A percentile compares a stretch with the other conserved stretches of the same genome.
phyloP scores from a whole-genome alignment of 2,113 vertebrate genomes.

The Silurus asotus region DNA sequence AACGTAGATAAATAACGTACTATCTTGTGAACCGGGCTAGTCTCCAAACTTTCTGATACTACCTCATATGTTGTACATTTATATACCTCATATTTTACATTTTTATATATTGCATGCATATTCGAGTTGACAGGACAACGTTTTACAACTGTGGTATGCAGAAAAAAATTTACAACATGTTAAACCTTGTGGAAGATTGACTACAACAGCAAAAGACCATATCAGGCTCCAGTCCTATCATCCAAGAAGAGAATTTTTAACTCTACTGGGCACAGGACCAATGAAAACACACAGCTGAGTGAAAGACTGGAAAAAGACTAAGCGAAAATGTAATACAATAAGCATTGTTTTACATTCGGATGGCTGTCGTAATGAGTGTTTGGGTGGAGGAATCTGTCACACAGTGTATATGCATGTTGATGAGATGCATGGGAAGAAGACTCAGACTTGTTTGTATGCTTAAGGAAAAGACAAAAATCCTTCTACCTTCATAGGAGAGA shows the following conservation, averaged over 20 bases:
- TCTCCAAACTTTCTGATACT: no score
- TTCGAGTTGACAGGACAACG: not conserved
- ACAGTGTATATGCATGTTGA: conserved; percentile 14
- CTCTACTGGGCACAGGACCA: not conserved
- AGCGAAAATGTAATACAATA: not conserved
- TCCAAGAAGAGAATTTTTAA: not conserved
- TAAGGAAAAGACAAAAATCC: not conserved
- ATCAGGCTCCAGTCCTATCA: not conserved
- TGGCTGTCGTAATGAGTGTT: not conserved
- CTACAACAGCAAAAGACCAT: not conserved
- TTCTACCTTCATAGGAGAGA: conserved; percentile 85
- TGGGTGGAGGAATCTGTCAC: conserved; percentile 31
- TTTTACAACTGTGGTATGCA: not conserved
- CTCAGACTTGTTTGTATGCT: conserved; percentile 18
- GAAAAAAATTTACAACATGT: not conserved
- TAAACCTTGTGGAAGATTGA: not conserved
- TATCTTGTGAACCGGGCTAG: no score
- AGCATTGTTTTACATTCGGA: conserved; percentile 1
- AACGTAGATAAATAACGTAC: no score
- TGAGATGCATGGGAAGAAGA: conserved; percentile 8
- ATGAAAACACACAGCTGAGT: not conserved
- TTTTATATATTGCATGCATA: not conserved
- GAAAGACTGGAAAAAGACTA: not conserved
- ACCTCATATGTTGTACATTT: not conserved
- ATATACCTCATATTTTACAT: not conserved